These are phyloP conservation scores for Elysia chlorotica DNA, from an alignment of 1,140 invertebrate species.

Conservation along the genomic window DNA sequence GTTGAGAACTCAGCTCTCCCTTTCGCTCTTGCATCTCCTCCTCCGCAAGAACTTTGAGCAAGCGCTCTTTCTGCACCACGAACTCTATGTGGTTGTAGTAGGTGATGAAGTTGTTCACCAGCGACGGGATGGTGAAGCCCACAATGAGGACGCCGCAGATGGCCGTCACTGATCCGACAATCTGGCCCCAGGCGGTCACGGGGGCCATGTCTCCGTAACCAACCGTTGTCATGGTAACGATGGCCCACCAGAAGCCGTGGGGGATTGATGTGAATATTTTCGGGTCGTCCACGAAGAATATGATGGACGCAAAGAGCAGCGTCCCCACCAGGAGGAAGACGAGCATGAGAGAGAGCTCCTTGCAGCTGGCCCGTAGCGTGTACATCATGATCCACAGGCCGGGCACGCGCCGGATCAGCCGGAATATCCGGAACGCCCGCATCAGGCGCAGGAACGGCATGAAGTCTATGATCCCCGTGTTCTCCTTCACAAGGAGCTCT, in stretches of 20 bases:
- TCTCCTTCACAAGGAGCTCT: neutral
- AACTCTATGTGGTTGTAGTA: constrained; percentile 73
- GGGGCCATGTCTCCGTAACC: constrained; percentile 91
- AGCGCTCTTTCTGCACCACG: constrained; percentile 18
- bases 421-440: constrained; percentile 45
- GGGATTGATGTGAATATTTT: constrained; percentile 74
- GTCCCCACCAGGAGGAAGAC: constrained; percentile 98
- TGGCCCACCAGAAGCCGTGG: constrained; percentile 93
- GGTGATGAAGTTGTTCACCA: constrained; percentile 67
- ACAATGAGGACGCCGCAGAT: constrained; percentile 99
- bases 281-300: constrained; percentile 56
- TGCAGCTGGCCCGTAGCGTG: constrained; percentile 96
- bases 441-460: constrained; percentile 38
- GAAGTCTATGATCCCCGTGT: constrained; percentile 13
- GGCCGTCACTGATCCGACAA: constrained; percentile 70
- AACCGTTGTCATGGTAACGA: constrained; percentile 92
- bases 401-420: constrained; percentile 77
- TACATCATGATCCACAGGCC: constrained; percentile 97
- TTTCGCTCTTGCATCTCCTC: too few relatives aligned
- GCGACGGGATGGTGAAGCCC: constrained; percentile 88
- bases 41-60: neutral
- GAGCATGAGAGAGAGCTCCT: constrained; percentile 96
- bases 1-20: too few relatives aligned
- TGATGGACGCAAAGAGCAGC: constrained; percentile 96
- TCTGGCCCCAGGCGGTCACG: constrained; percentile 37